Conservation (phyloP, 2,113 vertebrate genomes). For the Mionectes macconnelli region DNA sequence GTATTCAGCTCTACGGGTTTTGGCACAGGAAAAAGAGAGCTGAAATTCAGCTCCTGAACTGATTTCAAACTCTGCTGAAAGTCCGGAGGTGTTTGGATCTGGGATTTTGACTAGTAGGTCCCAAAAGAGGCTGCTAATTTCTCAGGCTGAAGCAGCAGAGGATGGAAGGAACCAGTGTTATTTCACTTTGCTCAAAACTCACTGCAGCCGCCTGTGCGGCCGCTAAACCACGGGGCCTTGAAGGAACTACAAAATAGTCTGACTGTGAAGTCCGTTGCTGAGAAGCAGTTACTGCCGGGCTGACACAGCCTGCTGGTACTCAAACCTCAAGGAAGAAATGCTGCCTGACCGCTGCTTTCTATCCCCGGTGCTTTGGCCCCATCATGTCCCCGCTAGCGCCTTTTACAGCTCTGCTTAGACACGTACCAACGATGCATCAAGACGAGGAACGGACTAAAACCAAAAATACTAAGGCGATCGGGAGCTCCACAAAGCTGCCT, state of each 20-base stretch:
- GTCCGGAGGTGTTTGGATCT: background rate
- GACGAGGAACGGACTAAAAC: conserved; percentile 36
- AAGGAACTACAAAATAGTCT: background rate
- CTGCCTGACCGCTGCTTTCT: conserved; percentile 55
- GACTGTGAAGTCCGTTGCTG: background rate
- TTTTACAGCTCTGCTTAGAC: background rate
- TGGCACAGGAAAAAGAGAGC: conserved; percentile 12
- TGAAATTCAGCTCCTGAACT: conserved; percentile 30
- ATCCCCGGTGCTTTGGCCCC: conserved; percentile 35
- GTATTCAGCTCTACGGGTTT: background rate
- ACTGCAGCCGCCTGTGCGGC: conserved; percentile 19
- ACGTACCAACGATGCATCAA: background rate
- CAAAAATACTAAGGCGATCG: conserved; percentile 10
- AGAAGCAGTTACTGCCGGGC: background rate
- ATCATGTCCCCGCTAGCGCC: background rate
- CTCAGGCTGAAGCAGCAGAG: background rate
- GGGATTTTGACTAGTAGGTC: conserved; percentile 40
- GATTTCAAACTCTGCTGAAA: conserved; percentile 28
- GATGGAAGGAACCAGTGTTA: conserved; percentile 31
- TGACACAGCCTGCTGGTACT: conserved; percentile 58
- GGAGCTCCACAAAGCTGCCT: conserved; percentile 37
- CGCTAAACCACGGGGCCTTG: background rate
- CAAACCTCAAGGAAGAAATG: conserved; percentile 37
- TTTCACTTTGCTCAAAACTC: conserved; percentile 15
- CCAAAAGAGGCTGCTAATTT: conserved; percentile 49